Base-by-base conservation (phyloP, 2,888 invertebrate genomes). In the Drepana falcataria region DNA sequence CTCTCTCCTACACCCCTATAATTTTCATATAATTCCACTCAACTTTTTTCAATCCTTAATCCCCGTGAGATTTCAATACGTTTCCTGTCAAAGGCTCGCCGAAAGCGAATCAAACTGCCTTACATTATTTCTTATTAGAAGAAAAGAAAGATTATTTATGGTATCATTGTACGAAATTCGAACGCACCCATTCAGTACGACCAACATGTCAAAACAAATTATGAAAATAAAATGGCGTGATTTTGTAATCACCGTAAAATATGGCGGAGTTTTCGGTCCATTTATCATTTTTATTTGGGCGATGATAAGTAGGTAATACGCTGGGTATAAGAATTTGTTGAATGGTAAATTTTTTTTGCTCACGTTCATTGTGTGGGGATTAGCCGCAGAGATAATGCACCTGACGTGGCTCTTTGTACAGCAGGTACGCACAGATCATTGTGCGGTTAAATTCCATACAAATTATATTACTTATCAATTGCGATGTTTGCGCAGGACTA, bases 21-120 rank as follows among this genome's bases (percentile, higher is more conserved):
- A 87, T 87, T 85, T 83, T 75, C 83, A 82, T 80, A 83, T 87
- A 85, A 85, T 82, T 77, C 86, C 85, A 87, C 86, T 85, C 79
- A 74, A 85, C 73, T 80, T 85, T 85, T 83, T 87, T 82, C 75
- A 76, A 82, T 76, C 75, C 65, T 58, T 83, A 85, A 89, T 87
- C 87, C 77, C 67, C 85, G 89, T 89, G 89, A 75, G 89, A 90
- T 82, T 81, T 83, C 83, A 83, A 87, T 84, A 77, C 71, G 69
- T 73, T 87, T 85, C 86, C 85, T 85, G 81, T 79, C 75, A 79
- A 79, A 84, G 73, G 71, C 71, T 73, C 76, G 69, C 79, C 79
- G 79, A 79, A 74, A 76, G 65, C 60, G 77, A 81, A 83, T 81
- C 79, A n/a, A 81, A 81, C 79, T 77, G 78, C 72, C 63, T 71